Percentiles rank a stretch among this genome's conserved stretches.
phyloP scores from a whole-genome alignment of 1,140 invertebrate genomes.

The Aphis craccivora region DNA sequence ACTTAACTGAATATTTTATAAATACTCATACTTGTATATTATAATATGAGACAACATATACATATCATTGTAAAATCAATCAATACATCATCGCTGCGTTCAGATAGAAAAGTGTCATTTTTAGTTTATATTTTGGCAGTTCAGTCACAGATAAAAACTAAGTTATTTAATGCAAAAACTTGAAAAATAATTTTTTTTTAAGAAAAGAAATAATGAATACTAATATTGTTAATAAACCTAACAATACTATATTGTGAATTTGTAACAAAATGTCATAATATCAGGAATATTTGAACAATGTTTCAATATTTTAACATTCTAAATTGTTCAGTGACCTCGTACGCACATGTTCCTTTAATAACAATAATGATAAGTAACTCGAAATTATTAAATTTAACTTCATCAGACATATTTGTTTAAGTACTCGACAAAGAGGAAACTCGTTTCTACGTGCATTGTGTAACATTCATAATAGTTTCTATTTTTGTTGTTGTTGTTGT shows the following conservation, averaged over 20 bases:
- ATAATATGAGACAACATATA: neutral
- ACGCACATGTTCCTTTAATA: neutral
- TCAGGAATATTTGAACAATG: neutral
- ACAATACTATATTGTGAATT: neutral
- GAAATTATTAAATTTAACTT: slow-evolving; percentile 37
- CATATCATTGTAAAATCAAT: no score
- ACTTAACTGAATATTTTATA: neutral
- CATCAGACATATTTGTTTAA: slow-evolving; percentile 41
- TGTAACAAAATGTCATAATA: neutral
- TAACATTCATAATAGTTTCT: slow-evolving; percentile 41
- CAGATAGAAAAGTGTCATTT: neutral
- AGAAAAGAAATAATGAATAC: neutral
- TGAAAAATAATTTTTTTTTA: neutral
- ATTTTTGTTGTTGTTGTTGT: slow-evolving; percentile 24
- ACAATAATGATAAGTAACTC: slow-evolving; percentile 37
- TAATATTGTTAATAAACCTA: neutral
- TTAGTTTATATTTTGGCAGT: neutral
- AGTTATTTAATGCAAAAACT: neutral
- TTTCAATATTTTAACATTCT: slow-evolving; percentile 36
- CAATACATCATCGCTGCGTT: no score
- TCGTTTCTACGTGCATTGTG: slow-evolving; percentile 38
- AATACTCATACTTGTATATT: neutral
- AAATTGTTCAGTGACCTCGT: slow-evolving; percentile 40
- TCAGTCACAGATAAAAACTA: neutral
- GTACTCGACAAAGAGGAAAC: slow-evolving; percentile 48